Evolutionary conservation across 2,113 vertebrate genomes (phyloP).

Genomic region (Plestiodon gilberti): DNA sequence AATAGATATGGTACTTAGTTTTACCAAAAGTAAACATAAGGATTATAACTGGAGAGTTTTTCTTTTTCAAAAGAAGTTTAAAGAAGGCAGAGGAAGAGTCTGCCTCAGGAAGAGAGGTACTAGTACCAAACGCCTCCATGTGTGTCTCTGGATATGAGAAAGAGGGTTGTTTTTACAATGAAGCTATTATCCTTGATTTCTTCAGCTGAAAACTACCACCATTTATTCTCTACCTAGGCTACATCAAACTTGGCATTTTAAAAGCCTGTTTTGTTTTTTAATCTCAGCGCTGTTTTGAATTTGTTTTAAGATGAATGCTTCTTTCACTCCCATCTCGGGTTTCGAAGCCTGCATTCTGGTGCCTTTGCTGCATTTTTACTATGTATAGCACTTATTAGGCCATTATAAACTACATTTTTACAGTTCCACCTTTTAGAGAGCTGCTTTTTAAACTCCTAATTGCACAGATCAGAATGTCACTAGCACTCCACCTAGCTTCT

Average conservation of each 20-base stretch:
- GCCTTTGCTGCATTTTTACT: conserved; percentile 61
- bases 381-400: conserved; percentile 59
- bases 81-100: rapidly evolving
- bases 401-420: conserved; percentile 72
- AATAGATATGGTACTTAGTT: neutral
- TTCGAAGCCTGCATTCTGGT: conserved; percentile 50
- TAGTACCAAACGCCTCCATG: neutral
- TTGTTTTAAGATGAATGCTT: conserved; percentile 67
- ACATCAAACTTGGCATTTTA: conserved; percentile 82
- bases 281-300: conserved; percentile 75
- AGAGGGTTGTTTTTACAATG: conserved; percentile 48
- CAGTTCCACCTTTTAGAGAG: conserved; percentile 58
- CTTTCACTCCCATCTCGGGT: conserved; percentile 54
- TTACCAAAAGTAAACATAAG: neutral
- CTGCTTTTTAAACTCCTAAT: conserved; percentile 67
- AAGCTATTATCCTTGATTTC: conserved; percentile 68
- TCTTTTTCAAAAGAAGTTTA: neutral
- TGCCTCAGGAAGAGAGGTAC: neutral
- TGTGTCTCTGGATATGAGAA: conserved; percentile 5
- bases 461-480: conserved; percentile 65
- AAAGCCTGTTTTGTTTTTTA: conserved; percentile 76
- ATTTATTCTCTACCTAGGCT: conserved; percentile 72
- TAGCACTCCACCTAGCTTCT: conserved; percentile 60
- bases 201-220: conserved; percentile 71
- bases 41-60: neutral